Percentiles rank a stretch among this genome's conserved stretches.
These are phyloP conservation scores for Orthosia cruda DNA, from an alignment of 2,888 invertebrate species.

Conservation along the genomic window DNA sequence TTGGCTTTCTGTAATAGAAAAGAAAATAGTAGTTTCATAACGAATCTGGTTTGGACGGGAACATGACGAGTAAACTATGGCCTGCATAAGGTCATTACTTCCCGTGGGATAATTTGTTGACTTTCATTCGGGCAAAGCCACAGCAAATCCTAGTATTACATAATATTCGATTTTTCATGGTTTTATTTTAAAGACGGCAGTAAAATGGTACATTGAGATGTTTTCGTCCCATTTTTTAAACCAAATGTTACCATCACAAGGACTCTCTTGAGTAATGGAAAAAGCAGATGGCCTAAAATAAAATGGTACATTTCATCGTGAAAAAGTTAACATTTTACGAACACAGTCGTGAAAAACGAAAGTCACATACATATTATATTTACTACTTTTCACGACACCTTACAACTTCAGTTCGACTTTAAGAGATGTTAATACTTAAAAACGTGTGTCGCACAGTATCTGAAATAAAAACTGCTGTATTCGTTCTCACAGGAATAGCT, in stretches of 20 bases:
- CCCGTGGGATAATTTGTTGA: no score
- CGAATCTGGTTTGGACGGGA: no score
- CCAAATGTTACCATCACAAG: not conserved
- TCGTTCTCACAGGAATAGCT: not conserved
- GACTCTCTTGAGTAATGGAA: not conserved
- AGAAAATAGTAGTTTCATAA: no score
- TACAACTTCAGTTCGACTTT: not conserved
- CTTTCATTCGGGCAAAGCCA: no score
- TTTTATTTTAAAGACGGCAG: not conserved
- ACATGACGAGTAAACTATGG: no score
- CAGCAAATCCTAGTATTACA: no score
- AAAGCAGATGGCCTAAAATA: not conserved
- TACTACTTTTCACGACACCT: no score
- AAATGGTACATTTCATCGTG: not conserved
- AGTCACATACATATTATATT: no score
- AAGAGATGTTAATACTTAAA: not conserved
- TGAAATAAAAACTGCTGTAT: not conserved
- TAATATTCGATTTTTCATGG: not conserved
- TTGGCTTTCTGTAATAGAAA: no score
- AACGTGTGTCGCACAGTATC: not conserved
- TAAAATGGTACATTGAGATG: not conserved
- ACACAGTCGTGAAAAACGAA: not conserved
- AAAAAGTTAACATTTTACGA: constrained; percentile 4
- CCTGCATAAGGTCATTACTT: no score
- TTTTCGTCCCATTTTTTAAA: not conserved